Evolutionary conservation across 1,140 invertebrate species (phyloP).

Genomic region (Pachypeltis micranthus): DNA sequence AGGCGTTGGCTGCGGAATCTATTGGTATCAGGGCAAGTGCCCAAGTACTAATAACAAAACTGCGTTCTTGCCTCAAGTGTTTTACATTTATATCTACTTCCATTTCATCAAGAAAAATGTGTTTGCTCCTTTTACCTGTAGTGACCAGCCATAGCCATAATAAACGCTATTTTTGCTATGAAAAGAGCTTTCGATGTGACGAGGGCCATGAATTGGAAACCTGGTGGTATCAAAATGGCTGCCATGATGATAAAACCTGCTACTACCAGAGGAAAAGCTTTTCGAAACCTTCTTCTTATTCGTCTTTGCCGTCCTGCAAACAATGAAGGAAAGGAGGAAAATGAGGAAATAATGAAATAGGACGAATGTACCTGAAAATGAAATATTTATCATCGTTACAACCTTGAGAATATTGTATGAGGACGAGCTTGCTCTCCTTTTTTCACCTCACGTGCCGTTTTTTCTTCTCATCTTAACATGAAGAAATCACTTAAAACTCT

Average conservation of each 20-base stretch:
- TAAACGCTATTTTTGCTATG: slow-evolving; percentile 31
- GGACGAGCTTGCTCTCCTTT: too few relatives aligned
- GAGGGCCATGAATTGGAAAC: slow-evolving; percentile 33
- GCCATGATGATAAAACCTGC: slow-evolving; percentile 30
- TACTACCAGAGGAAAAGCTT: slow-evolving; percentile 31
- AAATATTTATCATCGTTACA: too few relatives aligned
- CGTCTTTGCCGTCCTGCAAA: neutral
- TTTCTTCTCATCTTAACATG: too few relatives aligned
- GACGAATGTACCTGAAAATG: too few relatives aligned
- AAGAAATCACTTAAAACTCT: too few relatives aligned
- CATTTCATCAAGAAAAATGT: neutral
- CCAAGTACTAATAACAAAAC: too few relatives aligned
- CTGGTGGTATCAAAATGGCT: slow-evolving; percentile 29
- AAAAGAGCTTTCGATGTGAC: slow-evolving; percentile 31
- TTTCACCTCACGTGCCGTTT: too few relatives aligned
- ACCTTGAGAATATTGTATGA: too few relatives aligned
- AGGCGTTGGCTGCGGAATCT: too few relatives aligned
- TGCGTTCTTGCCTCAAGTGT: too few relatives aligned
- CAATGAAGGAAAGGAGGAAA: neutral
- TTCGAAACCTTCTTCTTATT: slow-evolving; percentile 23
- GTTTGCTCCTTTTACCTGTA: slow-evolving; percentile 22
- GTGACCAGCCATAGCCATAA: slow-evolving; percentile 25
- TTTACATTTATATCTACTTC: too few relatives aligned
- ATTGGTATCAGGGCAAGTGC: too few relatives aligned
- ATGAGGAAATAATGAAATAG: neutral